Percentiles rank a stretch among this genome's conserved stretches.
These are phyloP conservation scores for Branchellion lobata DNA, from an alignment of 2,888 invertebrate genomes.

Conservation along the genomic window DNA sequence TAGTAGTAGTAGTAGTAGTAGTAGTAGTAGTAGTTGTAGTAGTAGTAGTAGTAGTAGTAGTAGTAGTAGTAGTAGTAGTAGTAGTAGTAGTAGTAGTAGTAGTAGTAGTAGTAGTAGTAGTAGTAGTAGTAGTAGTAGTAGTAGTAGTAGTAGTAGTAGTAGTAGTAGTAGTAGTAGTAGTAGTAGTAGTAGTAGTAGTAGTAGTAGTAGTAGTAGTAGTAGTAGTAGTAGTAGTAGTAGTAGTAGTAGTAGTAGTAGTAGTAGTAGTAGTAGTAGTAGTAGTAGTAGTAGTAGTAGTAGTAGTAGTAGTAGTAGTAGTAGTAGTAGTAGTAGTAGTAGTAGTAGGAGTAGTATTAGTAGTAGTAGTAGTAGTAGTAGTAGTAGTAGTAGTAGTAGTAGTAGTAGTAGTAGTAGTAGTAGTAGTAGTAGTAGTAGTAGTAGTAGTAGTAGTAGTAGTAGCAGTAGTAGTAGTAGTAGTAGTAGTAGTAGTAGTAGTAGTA, in stretches of 20 bases:
- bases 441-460: constrained; percentile 14
- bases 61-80: background rate
- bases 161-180: no score
- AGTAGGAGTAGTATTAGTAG: no score
- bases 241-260: constrained; percentile 14
- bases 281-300: constrained; percentile 14
- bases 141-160: no score
- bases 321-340: no score
- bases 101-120: constrained; percentile 14
- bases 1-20: background rate
- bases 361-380: no score
- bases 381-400: no score
- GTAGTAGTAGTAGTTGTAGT: background rate
- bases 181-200: constrained; percentile 14
- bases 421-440: constrained; percentile 14
- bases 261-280: constrained; percentile 14
- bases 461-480: constrained; percentile 10
- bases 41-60: background rate
- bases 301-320: no score
- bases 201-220: constrained; percentile 14
- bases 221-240: constrained; percentile 14
- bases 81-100: constrained; percentile 10
- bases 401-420: no score
- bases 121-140: constrained; percentile 14
- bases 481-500: constrained; percentile 9